Evolutionary conservation across 2,888 invertebrate genomes (phyloP).

Genomic region (Parnassius orleans): DNA sequence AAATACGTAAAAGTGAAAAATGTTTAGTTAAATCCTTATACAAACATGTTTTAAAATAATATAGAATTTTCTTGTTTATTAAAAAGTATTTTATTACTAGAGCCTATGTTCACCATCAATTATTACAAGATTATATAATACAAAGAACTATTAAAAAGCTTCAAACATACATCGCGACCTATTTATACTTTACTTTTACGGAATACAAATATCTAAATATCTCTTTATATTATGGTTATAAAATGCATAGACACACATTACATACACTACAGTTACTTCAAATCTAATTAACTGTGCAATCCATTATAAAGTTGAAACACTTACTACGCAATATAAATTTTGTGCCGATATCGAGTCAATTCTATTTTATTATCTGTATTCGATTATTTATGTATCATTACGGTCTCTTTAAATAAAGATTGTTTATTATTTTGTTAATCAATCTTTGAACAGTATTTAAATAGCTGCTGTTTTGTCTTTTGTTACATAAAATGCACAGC

Average conservation of each 20-base stretch:
- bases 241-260: constrained; percentile 21
- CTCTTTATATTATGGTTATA: constrained; percentile 19
- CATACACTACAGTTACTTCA: constrained; percentile 16
- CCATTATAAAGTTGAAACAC: constrained; percentile 22
- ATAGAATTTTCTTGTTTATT: background rate
- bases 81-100: background rate
- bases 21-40: too few species aligned
- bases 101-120: too few species aligned
- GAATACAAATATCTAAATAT: constrained; percentile 23
- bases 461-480: too few species aligned
- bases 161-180: constrained; percentile 19
- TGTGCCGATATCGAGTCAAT: constrained; percentile 15
- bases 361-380: constrained; percentile 14
- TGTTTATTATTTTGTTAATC: background rate
- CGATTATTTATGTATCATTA: background rate
- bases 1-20: too few species aligned
- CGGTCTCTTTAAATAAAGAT: background rate
- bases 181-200: constrained; percentile 10
- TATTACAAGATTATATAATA: too few species aligned
- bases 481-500: too few species aligned
- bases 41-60: background rate
- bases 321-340: constrained; percentile 20
- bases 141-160: constrained; percentile 16
- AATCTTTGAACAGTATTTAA: too few species aligned
- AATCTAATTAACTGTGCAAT: constrained; percentile 23